phyloP scores from a whole-genome alignment of 1,140 invertebrate genomes.

The Lepidurus apus region DNA sequence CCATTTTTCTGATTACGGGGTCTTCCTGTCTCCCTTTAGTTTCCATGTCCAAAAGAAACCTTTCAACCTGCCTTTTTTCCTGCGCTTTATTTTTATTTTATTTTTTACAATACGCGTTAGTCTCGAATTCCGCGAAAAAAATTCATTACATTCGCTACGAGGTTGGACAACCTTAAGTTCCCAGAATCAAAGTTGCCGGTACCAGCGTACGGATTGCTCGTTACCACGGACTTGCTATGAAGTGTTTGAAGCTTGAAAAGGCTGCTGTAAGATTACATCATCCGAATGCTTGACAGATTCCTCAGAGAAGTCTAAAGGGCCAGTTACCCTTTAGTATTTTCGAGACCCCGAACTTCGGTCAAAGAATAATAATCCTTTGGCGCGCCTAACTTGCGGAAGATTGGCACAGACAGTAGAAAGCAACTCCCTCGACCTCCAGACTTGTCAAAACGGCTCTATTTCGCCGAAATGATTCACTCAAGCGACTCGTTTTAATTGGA shows the following conservation, averaged over 20 bases:
- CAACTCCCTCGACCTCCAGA: background rate
- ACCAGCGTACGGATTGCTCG: too few species aligned
- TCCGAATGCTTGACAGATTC: background rate
- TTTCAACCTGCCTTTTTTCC: background rate
- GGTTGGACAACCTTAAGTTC: too few species aligned
- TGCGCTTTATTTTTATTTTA: too few species aligned
- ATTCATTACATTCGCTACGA: background rate
- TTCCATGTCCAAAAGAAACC: background rate
- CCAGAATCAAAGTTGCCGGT: too few species aligned
- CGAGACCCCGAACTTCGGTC: background rate
- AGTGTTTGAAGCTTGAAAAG: background rate
- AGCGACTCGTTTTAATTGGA: background rate
- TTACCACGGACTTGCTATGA: too few species aligned
- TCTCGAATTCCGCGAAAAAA: background rate
- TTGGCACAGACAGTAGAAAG: background rate
- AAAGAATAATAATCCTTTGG: background rate
- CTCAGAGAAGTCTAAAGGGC: background rate
- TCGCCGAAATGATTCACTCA: background rate
- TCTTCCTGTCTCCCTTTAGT: background rate
- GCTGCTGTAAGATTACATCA: background rate
- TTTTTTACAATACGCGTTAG: background rate
- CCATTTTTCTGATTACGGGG: constrained; percentile 19
- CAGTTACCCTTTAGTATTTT: background rate
- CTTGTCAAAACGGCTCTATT: background rate
- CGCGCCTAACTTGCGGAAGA: constrained; percentile 17